A percentile compares a stretch with the other conserved stretches of the same genome.
phyloP scores from a whole-genome alignment of 2,797 vertebrate species.

The Simalia tracyae region DNA sequence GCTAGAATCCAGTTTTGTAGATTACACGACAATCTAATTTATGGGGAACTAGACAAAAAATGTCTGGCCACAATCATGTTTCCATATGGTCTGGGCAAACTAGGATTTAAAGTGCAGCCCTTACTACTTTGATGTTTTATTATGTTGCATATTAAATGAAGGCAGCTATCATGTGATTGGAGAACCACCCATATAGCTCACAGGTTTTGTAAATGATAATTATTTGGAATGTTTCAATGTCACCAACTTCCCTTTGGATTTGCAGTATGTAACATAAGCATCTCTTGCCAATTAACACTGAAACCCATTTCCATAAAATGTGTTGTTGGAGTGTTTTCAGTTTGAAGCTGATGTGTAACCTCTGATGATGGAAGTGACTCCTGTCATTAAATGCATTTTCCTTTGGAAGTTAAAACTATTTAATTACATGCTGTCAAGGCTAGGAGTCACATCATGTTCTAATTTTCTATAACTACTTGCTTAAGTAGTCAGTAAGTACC shows the following conservation, averaged over 20 bases:
- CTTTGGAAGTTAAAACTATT: not conserved
- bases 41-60: accelerated
- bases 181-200: not conserved
- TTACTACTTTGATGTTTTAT: not conserved
- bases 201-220: conserved; percentile 6
- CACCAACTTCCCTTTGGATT: not conserved
- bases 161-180: not conserved
- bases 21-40: not conserved
- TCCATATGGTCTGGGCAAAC: accelerated
- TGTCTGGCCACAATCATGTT: not conserved
- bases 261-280: not conserved
- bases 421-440: not conserved
- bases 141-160: not conserved
- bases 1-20: not conserved
- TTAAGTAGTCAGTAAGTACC: not conserved
- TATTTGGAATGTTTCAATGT: not conserved
- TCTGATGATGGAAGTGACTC: not conserved
- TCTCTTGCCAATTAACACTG: not conserved
- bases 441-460: not conserved
- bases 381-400: not conserved
- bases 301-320: conserved; percentile 11
- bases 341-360: not conserved
- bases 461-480: not conserved
- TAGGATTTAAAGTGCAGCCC: not conserved
- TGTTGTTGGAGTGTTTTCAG: not conserved